Percentiles rank a stretch among this genome's conserved stretches.
These are phyloP conservation scores for Pitta sordida DNA, from an alignment of 2,113 vertebrate genomes.

Conservation along the genomic window DNA sequence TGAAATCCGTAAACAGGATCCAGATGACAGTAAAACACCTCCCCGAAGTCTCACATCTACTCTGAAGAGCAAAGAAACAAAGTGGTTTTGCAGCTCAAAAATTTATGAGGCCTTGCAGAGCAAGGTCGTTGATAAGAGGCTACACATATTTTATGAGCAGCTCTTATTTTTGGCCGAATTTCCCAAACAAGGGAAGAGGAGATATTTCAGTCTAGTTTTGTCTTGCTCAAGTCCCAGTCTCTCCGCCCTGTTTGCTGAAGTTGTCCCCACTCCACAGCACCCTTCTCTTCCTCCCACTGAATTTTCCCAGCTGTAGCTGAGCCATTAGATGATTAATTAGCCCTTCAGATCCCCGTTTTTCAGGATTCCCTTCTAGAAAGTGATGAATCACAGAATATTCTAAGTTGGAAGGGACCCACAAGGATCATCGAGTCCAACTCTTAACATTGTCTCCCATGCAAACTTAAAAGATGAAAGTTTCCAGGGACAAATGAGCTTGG, in stretches of 20 bases:
- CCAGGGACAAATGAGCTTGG: background rate
- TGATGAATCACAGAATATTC: too few relatives aligned
- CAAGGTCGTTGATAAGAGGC: background rate
- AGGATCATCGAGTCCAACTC: too few relatives aligned
- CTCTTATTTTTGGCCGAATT: background rate
- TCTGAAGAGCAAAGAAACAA: background rate
- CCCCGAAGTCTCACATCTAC: background rate
- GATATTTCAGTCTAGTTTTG: background rate
- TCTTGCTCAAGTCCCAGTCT: background rate
- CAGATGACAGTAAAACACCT: background rate
- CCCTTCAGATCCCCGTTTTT: background rate
- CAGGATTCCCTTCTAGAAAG: background rate
- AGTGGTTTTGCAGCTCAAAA: background rate
- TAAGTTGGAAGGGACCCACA: too few relatives aligned
- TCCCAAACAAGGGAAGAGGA: background rate
- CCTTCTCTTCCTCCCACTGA: background rate
- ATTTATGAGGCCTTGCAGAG: background rate
- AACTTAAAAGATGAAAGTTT: slow-evolving; percentile 2
- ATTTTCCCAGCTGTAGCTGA: background rate
- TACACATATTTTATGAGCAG: background rate
- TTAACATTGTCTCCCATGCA: too few relatives aligned
- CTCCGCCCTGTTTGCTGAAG: background rate
- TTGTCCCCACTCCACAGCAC: background rate
- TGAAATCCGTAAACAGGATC: background rate
- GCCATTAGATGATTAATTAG: background rate